phyloP scores from a whole-genome alignment of 2,113 vertebrate species.

The Excalfactoria chinensis region DNA sequence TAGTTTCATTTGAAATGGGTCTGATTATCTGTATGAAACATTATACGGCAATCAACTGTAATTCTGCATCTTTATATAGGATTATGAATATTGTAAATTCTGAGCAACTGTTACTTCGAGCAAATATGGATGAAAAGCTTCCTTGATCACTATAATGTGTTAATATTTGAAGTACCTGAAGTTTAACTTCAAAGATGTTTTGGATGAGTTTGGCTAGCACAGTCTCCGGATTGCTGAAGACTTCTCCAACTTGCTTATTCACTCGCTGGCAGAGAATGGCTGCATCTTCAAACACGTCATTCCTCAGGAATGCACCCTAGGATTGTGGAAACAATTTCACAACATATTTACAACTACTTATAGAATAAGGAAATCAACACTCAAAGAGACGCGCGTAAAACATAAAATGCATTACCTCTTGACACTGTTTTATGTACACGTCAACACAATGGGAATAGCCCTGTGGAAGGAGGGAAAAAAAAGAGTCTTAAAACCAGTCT shows the following conservation, averaged over 20 bases:
- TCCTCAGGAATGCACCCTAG: constrained; percentile 91
- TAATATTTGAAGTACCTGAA: constrained; percentile 86
- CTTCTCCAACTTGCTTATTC: constrained; percentile 96
- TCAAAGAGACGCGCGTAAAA: neutral
- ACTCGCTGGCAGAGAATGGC: constrained; percentile 92
- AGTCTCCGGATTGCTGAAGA: constrained; percentile 96
- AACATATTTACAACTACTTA: neutral
- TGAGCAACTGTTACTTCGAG: neutral
- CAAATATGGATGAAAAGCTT: neutral
- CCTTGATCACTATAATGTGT: neutral
- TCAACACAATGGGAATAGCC: constrained; percentile 99
- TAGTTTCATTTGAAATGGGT: neutral
- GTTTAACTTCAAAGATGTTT: constrained; percentile 96
- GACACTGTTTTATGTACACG: constrained; percentile 99
- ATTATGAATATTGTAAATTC: neutral
- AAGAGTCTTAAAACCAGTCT: neutral
- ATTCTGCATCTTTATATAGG: neutral
- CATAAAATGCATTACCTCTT: constrained; percentile 85
- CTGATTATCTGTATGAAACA: neutral
- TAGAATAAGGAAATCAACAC: neutral
- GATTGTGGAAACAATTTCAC: constrained; percentile 22
- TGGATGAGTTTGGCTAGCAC: constrained; percentile 99
- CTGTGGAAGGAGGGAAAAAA: constrained; percentile 72
- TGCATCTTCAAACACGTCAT: constrained; percentile 96
- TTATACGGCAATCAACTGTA: neutral